phyloP scores from a whole-genome alignment of 2,888 invertebrate species.

The Danaus chrysippus region DNA sequence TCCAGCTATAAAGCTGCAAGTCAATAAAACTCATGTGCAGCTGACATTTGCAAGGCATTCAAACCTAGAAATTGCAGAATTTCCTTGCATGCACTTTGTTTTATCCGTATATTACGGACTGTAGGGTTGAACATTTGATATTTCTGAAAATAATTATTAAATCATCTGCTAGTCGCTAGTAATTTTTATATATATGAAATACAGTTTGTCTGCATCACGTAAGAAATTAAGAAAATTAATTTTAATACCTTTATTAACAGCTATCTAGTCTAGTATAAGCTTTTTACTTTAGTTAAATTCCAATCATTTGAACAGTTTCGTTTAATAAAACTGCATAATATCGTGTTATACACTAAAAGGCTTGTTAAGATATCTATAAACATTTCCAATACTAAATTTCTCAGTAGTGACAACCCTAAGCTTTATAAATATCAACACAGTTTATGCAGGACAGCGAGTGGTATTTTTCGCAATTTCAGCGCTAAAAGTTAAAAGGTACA shows the following conservation, averaged over 20 bases:
- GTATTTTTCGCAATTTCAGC: conserved; percentile 2
- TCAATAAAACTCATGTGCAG: conserved; percentile 3
- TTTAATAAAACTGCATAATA: background rate
- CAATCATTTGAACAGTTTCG: too few relatives aligned
- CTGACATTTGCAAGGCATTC: conserved; percentile 6
- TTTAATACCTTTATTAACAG: too few relatives aligned
- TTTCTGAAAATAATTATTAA: background rate
- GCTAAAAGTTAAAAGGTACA: background rate
- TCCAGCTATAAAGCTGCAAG: background rate
- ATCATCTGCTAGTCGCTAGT: background rate
- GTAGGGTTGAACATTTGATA: background rate
- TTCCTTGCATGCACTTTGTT: conserved; percentile 13
- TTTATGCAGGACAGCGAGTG: background rate
- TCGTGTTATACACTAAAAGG: background rate
- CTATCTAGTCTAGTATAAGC: too few relatives aligned
- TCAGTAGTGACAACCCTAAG: background rate
- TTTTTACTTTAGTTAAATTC: too few relatives aligned
- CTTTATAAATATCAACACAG: conserved; percentile 1
- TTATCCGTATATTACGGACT: conserved; percentile 13
- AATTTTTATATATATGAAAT: too few relatives aligned
- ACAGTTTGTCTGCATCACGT: too few relatives aligned
- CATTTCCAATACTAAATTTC: background rate
- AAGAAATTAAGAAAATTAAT: too few relatives aligned
- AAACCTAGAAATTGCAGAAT: conserved; percentile 13
- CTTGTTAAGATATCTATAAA: background rate